phyloP scores from a whole-genome alignment of 2,113 vertebrate species.

The Apteryx mantelli region DNA sequence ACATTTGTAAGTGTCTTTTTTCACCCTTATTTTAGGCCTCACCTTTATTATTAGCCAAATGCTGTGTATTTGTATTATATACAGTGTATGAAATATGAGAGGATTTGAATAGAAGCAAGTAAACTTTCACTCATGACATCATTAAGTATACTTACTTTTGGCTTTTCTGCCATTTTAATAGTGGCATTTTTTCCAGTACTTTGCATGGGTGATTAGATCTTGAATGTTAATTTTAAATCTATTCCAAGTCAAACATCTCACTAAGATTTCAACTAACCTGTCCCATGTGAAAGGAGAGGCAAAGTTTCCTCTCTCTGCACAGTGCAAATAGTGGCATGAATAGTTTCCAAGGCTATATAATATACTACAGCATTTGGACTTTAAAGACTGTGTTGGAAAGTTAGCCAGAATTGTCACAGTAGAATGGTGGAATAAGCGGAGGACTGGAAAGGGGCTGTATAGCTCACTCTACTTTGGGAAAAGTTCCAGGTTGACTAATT shows the following conservation, averaged over 20 bases:
- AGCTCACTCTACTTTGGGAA: background rate
- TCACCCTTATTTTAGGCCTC: background rate
- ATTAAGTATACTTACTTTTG: background rate
- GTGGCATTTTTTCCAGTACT: background rate
- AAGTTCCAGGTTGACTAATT: background rate
- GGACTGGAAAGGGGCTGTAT: background rate
- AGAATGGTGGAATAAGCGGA: background rate
- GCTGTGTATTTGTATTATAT: background rate
- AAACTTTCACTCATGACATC: background rate
- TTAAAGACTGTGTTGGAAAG: background rate
- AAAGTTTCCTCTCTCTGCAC: background rate
- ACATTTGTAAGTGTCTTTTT: background rate
- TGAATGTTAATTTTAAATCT: background rate
- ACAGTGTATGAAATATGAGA: background rate
- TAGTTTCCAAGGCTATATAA: background rate
- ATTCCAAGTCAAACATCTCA: background rate
- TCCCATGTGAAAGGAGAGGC: background rate
- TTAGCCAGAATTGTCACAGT: background rate
- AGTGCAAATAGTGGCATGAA: background rate
- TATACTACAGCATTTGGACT: background rate
- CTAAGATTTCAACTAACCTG: background rate
- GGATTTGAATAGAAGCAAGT: background rate
- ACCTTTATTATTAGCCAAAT: background rate
- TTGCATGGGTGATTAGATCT: background rate
- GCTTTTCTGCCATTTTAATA: background rate